A percentile compares a stretch with the other conserved stretches of the same genome.
phyloP scores from a whole-genome alignment of 2,113 vertebrate species.

The Saimiri boliviensis region DNA sequence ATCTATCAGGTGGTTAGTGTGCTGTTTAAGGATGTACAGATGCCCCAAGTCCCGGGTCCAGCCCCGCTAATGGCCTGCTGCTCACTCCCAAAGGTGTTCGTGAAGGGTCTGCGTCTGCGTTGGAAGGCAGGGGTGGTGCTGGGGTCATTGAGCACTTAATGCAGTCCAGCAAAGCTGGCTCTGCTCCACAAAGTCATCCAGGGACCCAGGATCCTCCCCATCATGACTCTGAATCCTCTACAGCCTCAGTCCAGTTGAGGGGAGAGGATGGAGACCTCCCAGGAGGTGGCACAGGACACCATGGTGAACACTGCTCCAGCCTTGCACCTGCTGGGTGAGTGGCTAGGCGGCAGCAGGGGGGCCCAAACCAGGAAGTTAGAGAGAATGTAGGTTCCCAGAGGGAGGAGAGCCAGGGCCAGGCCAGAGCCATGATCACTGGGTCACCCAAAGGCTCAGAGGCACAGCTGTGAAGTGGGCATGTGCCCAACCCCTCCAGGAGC shows the following conservation, averaged over 20 bases:
- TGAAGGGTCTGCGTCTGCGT: too few species aligned
- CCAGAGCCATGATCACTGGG: neutral
- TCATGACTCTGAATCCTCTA: neutral
- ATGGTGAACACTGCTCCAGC: neutral
- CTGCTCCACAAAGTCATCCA: accelerated
- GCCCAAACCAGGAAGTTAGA: neutral
- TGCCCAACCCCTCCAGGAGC: accelerated
- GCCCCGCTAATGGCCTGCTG: neutral
- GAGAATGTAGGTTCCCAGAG: neutral
- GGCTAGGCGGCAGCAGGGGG: neutral
- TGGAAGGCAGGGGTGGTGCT: neutral
- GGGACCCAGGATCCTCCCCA: neutral
- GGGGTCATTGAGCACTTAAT: accelerated
- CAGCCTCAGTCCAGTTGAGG: neutral
- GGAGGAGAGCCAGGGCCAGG: accelerated
- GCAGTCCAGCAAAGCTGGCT: accelerated
- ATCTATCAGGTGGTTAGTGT: accelerated
- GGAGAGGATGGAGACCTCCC: neutral
- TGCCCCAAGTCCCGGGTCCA: neutral
- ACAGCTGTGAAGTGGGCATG: neutral
- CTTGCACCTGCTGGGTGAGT: neutral
- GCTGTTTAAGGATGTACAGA: too few species aligned
- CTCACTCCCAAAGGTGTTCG: accelerated
- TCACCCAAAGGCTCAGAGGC: neutral
- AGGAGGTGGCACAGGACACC: neutral